Percentiles rank a stretch among this genome's conserved stretches.
Evolutionary conservation across 2,113 vertebrate species (phyloP).

Genomic region (Thymallus thymallus): DNA sequence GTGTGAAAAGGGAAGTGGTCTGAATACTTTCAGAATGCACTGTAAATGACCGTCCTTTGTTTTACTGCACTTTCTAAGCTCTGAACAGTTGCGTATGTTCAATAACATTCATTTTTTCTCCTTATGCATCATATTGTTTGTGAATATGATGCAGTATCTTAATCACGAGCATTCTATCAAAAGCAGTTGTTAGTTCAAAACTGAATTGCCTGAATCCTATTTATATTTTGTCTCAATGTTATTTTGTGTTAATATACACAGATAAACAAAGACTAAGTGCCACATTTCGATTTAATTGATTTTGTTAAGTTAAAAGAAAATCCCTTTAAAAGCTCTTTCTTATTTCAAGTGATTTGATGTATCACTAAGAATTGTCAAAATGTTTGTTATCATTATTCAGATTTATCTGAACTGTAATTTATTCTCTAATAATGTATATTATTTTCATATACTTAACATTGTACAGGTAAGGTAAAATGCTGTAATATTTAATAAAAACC

Average conservation of each 20-base stretch:
- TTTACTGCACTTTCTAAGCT: constrained; percentile 10
- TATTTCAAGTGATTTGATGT: constrained; percentile 20
- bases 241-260: constrained; percentile 10
- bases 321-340: background rate
- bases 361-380: constrained; percentile 47
- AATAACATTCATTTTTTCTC: constrained; percentile 18
- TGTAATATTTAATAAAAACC: constrained; percentile 38
- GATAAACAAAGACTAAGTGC: constrained; percentile 6
- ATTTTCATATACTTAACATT: constrained; percentile 40
- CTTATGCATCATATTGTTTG: constrained; percentile 24
- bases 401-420: constrained; percentile 62
- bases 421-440: constrained; percentile 62
- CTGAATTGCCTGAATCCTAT: constrained; percentile 51
- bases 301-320: constrained; percentile 26
- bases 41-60: background rate
- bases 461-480: constrained; percentile 48
- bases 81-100: constrained; percentile 33
- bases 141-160: constrained; percentile 32
- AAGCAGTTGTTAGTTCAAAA: constrained; percentile 40
- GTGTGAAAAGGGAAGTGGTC: too few species aligned
- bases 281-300: constrained; percentile 19
- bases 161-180: constrained; percentile 27
- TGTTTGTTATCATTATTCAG: constrained; percentile 38
- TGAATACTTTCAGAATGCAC: too few species aligned
- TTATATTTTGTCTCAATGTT: constrained; percentile 44